Conservation (phyloP, 2,113 vertebrate genomes). For the Halcyon malimbica region DNA sequence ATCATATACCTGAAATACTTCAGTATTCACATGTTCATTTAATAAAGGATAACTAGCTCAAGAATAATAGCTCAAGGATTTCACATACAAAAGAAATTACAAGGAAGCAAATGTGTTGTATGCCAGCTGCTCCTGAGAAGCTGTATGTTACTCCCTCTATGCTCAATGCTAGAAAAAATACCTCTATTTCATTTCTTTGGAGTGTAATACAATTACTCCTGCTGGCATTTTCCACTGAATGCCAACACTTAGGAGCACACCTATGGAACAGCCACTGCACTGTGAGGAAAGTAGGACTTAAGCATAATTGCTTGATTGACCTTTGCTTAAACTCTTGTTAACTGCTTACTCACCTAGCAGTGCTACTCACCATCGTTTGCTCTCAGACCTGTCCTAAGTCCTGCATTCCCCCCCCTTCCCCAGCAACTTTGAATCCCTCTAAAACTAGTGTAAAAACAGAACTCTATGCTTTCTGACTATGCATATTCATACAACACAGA, state of each 20-base stretch:
- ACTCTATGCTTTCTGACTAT: neutral
- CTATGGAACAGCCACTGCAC: neutral
- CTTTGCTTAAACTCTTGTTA: neutral
- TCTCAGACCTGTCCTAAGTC: neutral
- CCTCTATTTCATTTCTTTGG: neutral
- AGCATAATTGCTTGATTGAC: neutral
- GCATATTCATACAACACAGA: neutral
- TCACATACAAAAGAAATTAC: neutral
- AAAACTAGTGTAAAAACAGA: neutral
- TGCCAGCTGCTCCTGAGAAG: neutral
- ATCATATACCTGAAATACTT: neutral
- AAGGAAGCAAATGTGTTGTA: neutral
- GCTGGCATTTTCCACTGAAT: neutral
- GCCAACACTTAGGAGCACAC: neutral
- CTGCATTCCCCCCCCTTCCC: neutral
- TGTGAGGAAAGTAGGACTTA: neutral
- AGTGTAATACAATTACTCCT: neutral
- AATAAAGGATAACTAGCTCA: neutral
- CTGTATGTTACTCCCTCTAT: accelerated
- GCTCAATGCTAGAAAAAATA: neutral
- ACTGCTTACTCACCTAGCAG: neutral
- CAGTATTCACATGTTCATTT: neutral
- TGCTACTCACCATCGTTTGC: neutral
- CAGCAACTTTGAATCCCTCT: neutral
- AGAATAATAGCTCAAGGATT: neutral